Evolutionary conservation across 2,113 vertebrate genomes (phyloP), one percentile per base, ranked within the genome.

Genomic region (Elaphurus davidianus): DNA sequence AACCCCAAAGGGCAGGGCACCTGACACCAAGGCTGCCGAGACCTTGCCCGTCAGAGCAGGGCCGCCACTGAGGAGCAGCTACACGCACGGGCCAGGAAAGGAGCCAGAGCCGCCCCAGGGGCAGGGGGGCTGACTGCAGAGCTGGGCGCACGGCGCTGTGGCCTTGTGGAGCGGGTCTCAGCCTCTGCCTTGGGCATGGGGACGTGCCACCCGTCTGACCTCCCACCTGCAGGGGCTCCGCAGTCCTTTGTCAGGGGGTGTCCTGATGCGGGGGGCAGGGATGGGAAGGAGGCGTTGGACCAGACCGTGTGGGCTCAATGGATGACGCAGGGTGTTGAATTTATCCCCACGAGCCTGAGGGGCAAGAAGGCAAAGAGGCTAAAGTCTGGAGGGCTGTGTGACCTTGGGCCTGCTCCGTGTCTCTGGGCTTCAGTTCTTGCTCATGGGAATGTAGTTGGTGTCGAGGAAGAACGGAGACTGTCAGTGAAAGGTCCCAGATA

Each of bases 191-290:
- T 0, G 0, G 43, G 50, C 8, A 7, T 2, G 2, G 25, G 62
- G 36, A 7, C 2, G 7, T 6, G 30, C 36, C 21, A 0, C 6
- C 16, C 0, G 0, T 30, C 27, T 14, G 3, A 13, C 16, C 78
- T 25, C 33, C 33, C 67, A 36, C 7, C 19, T 6, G 1, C 23
- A 43, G 74, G 21, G 52, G 15, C 33, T 27, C 40, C 3, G 1
- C 3, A 17, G 50, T 47, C 40, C 17, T 19, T 17, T n/a, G 79
- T 71, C n/a, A 4, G 11, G 43, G 76, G 16, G 8, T 4, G 30
- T 30, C 25, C 90, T 50, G 27, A 43, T 3, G 5, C 45, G 15
- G 7, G n/a, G 27, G 50, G 28, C 59, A 17, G 28, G 15, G 79
- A 7, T 7, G 16, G 81, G 50, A 33, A 40, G 59, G n/a, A 15